phyloP scores from a whole-genome alignment of 2,888 invertebrate genomes.

The Apodemia mormo region DNA sequence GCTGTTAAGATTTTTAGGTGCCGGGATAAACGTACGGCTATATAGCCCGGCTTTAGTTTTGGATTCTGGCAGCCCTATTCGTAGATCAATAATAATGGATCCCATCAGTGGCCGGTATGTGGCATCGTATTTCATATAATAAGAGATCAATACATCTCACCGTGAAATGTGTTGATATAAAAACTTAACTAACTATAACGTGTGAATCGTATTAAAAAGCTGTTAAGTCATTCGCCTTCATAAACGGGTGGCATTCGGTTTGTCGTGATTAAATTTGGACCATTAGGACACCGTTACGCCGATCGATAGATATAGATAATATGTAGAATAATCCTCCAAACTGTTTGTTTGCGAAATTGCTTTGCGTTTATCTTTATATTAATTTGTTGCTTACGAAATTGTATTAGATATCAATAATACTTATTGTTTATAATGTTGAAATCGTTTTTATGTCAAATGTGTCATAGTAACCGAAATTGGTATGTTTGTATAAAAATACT shows the following conservation, averaged over 20 bases:
- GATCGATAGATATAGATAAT: slow-evolving; percentile 65
- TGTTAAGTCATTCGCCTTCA: slow-evolving; percentile 80
- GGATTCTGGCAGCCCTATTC: background rate
- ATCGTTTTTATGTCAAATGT: background rate
- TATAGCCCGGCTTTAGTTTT: background rate
- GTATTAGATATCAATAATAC: background rate
- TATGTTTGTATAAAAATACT: too few relatives aligned
- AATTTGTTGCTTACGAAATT: slow-evolving; percentile 26
- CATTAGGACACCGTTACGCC: slow-evolving; percentile 74
- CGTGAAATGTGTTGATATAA: slow-evolving; percentile 80
- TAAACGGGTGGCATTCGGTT: slow-evolving; percentile 80
- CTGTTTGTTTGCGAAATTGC: slow-evolving; percentile 59
- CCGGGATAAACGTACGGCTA: background rate
- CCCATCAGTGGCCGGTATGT: slow-evolving; percentile 77
- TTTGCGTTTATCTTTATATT: slow-evolving; percentile 36
- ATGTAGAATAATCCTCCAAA: slow-evolving; percentile 69
- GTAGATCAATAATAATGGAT: slow-evolving; percentile 79
- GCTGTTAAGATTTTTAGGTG: too few relatives aligned
- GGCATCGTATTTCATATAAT: slow-evolving; percentile 80
- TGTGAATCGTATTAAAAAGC: slow-evolving; percentile 82
- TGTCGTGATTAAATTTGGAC: slow-evolving; percentile 80
- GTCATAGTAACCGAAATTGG: too few relatives aligned
- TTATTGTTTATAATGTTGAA: background rate
- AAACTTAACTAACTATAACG: slow-evolving; percentile 81
- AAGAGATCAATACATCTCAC: slow-evolving; percentile 78